A percentile compares a stretch with the other conserved stretches of the same genome.
These are phyloP conservation scores for Notospermus geniculatus DNA, from an alignment of 1,140 invertebrate genomes.

Conservation along the genomic window DNA sequence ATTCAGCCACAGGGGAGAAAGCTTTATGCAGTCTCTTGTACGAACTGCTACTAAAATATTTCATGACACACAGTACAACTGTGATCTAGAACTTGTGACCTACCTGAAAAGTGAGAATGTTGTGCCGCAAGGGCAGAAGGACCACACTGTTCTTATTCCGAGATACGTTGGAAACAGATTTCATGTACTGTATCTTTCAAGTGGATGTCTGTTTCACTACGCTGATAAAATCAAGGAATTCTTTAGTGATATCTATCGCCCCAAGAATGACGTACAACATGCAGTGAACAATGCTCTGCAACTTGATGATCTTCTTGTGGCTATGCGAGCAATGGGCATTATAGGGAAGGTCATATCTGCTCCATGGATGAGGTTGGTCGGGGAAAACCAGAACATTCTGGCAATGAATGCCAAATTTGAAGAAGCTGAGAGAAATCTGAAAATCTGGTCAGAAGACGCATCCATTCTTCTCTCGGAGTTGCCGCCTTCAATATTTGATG, in stretches of 20 bases:
- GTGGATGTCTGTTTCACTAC: neutral
- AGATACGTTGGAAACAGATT: constrained; percentile 3
- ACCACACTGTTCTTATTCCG: neutral
- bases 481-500: neutral
- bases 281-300: neutral
- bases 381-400: constrained; percentile 2
- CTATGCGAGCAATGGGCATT: neutral
- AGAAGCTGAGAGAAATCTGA: neutral
- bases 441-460: neutral
- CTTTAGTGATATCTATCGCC: neutral
- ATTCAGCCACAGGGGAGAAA: too few species aligned
- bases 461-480: neutral
- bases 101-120: neutral
- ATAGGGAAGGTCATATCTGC: constrained; percentile 4
- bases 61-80: constrained; percentile 10
- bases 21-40: too few species aligned
- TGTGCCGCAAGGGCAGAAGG: neutral
- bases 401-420: constrained; percentile 3
- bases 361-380: constrained; percentile 1
- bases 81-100: neutral
- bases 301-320: neutral
- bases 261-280: neutral
- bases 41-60: constrained; percentile 1
- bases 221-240: neutral
- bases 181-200: constrained; percentile 5